Evolutionary conservation across 2,113 vertebrate genomes (phyloP).

Genomic region (Eurypyga helias): DNA sequence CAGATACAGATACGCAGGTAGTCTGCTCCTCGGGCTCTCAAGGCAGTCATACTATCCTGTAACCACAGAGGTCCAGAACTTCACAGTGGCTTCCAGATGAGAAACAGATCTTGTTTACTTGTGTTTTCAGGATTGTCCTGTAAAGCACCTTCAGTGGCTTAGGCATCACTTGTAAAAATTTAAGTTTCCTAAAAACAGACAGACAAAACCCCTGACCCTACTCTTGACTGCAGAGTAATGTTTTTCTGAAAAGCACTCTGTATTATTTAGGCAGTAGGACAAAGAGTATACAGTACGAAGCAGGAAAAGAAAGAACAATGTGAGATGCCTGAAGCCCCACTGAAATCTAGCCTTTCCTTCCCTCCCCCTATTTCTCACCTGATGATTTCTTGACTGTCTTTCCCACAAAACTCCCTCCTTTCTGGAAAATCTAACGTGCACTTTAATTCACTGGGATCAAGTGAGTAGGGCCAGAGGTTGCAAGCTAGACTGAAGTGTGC

Average conservation of each 20-base stretch:
- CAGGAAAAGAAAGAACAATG: background rate
- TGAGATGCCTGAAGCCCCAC: background rate
- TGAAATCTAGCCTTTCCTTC: background rate
- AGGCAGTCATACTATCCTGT: background rate
- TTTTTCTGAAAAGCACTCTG: background rate
- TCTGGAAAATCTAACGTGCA: background rate
- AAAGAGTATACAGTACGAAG: background rate
- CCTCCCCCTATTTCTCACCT: background rate
- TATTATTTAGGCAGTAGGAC: background rate
- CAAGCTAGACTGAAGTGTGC: background rate
- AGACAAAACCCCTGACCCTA: rapidly evolving
- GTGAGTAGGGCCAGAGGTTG: background rate
- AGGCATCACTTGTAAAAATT: background rate
- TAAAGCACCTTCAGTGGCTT: background rate
- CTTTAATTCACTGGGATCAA: background rate
- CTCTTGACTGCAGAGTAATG: background rate
- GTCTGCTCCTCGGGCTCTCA: background rate
- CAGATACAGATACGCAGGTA: background rate
- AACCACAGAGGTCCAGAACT: background rate
- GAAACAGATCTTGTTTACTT: background rate
- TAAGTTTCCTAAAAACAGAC: background rate
- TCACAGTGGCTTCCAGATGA: background rate
- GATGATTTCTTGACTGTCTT: background rate
- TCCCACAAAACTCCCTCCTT: background rate
- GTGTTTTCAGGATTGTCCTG: background rate